These are phyloP conservation scores for Gymnogyps californianus DNA, from an alignment of 2,113 vertebrate genomes.

Conservation along the genomic window DNA sequence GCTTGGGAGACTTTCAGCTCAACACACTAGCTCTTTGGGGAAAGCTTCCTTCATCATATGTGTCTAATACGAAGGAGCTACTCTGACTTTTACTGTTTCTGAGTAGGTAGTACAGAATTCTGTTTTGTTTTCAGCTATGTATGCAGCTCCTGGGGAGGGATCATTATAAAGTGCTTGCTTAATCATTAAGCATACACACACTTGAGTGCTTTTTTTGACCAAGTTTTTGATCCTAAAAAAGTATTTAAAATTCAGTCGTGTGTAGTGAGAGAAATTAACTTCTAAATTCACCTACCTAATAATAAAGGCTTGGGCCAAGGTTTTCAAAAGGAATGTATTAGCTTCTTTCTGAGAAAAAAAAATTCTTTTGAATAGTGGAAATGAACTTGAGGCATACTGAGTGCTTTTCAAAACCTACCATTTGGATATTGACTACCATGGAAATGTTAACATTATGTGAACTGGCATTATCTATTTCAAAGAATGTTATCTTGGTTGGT, in stretches of 20 bases:
- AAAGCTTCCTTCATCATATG: not conserved
- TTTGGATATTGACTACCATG: not conserved
- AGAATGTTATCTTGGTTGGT: not conserved
- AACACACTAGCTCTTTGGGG: not conserved
- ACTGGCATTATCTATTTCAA: not conserved
- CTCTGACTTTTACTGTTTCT: not conserved
- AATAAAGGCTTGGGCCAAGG: not conserved
- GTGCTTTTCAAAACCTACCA: not conserved
- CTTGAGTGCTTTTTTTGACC: not conserved
- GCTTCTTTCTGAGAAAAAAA: not conserved
- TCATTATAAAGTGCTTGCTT: not conserved
- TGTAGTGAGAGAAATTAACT: not conserved
- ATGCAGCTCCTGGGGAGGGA: not conserved
- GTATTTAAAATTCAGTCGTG: accelerated
- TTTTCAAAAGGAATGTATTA: not conserved
- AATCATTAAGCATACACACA: not conserved
- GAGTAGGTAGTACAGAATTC: not conserved
- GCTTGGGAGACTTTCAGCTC: not conserved
- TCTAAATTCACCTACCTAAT: not conserved
- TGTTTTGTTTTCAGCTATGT: not conserved
- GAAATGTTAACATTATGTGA: not conserved
- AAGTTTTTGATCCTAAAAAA: not conserved
- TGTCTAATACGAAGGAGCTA: not conserved
- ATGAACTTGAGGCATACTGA: not conserved
- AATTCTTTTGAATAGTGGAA: not conserved